These are phyloP conservation scores for Centruroides vittatus DNA, from an alignment of 1,140 invertebrate genomes.

Conservation along the genomic window DNA sequence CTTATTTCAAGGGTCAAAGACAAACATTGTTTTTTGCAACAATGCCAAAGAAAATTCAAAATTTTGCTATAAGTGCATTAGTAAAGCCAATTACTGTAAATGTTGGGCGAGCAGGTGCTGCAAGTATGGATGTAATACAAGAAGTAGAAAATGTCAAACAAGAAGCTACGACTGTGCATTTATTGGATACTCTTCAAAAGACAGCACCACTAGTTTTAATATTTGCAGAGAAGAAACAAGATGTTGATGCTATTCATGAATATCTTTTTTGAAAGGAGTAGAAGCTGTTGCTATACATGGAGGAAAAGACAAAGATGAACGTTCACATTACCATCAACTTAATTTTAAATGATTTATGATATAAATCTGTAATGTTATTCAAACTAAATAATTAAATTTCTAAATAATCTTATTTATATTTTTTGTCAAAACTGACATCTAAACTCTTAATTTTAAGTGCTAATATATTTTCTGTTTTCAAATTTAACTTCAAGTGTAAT, in stretches of 20 bases:
- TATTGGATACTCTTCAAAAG: slow-evolving; percentile 90
- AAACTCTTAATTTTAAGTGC: no score
- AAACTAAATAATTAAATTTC: no score
- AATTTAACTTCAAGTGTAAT: no score
- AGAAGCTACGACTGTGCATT: slow-evolving; percentile 89
- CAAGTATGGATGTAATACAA: slow-evolving; percentile 90
- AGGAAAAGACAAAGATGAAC: no score
- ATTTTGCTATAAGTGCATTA: slow-evolving; percentile 87
- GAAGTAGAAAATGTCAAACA: slow-evolving; percentile 97
- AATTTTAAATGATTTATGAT: no score
- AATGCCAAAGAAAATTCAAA: slow-evolving; percentile 99
- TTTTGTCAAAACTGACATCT: no score
- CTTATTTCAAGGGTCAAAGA: slow-evolving; percentile 57
- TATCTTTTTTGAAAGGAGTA: slow-evolving; percentile 83
- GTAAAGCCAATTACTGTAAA: slow-evolving; percentile 97
- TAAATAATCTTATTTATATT: no score
- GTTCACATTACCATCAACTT: no score
- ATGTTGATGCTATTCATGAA: slow-evolving; percentile 97
- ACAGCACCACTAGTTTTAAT: slow-evolving; percentile 85
- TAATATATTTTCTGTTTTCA: no score
- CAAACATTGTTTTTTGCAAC: slow-evolving; percentile 98
- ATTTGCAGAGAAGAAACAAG: slow-evolving; percentile 98
- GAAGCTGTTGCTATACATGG: slow-evolving; percentile 98
- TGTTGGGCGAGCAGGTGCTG: slow-evolving; percentile 96
- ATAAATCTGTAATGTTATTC: no score